A percentile compares a stretch with the other conserved stretches of the same genome.
Evolutionary conservation across 2,797 vertebrate species (phyloP).

Genomic region (Lepus townsendii): DNA sequence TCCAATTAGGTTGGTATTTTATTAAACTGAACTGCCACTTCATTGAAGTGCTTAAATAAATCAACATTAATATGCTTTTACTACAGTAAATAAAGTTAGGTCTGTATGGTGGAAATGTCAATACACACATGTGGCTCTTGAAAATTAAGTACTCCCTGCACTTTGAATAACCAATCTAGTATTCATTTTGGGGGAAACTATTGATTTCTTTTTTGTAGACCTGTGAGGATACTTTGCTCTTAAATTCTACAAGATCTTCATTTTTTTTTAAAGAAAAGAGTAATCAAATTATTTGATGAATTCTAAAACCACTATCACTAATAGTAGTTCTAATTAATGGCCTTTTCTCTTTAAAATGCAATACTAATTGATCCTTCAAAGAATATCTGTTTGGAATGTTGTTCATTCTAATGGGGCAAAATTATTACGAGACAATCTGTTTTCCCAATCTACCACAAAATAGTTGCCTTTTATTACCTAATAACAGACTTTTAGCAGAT

Average conservation of each 20-base stretch:
- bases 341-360: slow-evolving; percentile 48
- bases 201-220: slow-evolving; percentile 74
- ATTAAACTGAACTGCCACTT: slow-evolving; percentile 86
- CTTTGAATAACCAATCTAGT: slow-evolving; percentile 63
- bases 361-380: slow-evolving; percentile 27
- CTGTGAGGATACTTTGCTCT: slow-evolving; percentile 21
- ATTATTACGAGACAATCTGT: slow-evolving; percentile 27
- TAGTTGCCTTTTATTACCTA: neutral
- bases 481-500: slow-evolving; percentile 12
- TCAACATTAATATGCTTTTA: slow-evolving; percentile 87
- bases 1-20: slow-evolving; percentile 85
- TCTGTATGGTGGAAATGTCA: slow-evolving; percentile 84
- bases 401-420: slow-evolving; percentile 55
- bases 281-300: slow-evolving; percentile 72
- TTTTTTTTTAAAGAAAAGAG: neutral
- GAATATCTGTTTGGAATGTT: neutral
- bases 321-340: slow-evolving; percentile 54
- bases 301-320: slow-evolving; percentile 47
- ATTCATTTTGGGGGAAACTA: slow-evolving; percentile 74
- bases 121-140: slow-evolving; percentile 75
- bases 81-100: slow-evolving; percentile 86
- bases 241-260: slow-evolving; percentile 59
- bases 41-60: slow-evolving; percentile 87
- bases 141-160: slow-evolving; percentile 77
- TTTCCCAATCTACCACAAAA: neutral